These are phyloP conservation scores for Drosophila paranaensis DNA, from an alignment of 2,888 invertebrate species.

Conservation along the genomic window DNA sequence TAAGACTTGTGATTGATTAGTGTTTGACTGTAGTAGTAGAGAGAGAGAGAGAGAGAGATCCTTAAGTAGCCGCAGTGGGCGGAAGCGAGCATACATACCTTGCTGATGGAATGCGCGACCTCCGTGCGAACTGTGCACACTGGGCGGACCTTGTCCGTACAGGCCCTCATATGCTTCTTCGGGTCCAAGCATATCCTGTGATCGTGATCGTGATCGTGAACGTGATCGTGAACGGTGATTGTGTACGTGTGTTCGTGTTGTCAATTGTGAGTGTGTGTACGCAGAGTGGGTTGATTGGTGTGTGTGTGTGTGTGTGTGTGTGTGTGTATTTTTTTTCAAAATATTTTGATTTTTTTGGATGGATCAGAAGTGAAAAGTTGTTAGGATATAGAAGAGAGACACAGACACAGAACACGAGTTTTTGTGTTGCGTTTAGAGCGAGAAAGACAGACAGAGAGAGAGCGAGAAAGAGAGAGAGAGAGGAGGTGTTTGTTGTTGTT, in stretches of 20 bases:
- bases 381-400: conserved; percentile 74
- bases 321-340: conserved; percentile 34
- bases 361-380: conserved; percentile 77
- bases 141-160: conserved; percentile 96
- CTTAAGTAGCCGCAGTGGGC: conserved; percentile 39
- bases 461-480: conserved; percentile 31
- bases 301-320: conserved; percentile 32
- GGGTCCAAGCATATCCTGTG: conserved; percentile 89
- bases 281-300: conserved; percentile 40
- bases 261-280: conserved; percentile 33
- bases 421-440: conserved; percentile 57
- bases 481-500: conserved; percentile 38
- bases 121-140: conserved; percentile 92
- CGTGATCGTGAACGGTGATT: conserved; percentile 43
- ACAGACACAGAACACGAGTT: conserved; percentile 61
- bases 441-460: conserved; percentile 24
- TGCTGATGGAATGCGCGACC: conserved; percentile 91
- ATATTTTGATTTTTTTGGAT: conserved; percentile 48
- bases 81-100: conserved; percentile 88
- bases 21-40: conserved; percentile 35
- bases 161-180: conserved; percentile 97
- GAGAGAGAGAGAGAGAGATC: conserved; percentile 21
- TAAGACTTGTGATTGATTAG: conserved; percentile 28
- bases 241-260: conserved; percentile 40
- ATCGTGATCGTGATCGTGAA: conserved; percentile 35